phyloP scores from a whole-genome alignment of 2,888 invertebrate species.

The Acanthosepion lycidas region DNA sequence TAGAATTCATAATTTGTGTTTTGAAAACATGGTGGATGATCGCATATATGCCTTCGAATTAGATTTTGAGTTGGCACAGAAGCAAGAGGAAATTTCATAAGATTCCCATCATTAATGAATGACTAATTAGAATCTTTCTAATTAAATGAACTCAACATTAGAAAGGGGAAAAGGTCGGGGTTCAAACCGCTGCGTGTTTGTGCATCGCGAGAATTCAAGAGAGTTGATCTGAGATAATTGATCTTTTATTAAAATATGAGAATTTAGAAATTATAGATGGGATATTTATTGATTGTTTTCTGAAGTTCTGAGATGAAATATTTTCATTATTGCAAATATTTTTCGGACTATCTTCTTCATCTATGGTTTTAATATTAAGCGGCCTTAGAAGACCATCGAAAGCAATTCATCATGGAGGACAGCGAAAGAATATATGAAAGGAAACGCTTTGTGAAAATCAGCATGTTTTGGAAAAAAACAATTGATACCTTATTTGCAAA shows the following conservation, averaged over 20 bases:
- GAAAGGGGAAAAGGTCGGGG: neutral
- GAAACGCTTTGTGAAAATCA: no score
- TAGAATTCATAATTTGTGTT: conserved; percentile 33
- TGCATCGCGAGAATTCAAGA: neutral
- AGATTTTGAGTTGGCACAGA: conserved; percentile 6
- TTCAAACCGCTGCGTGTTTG: no score
- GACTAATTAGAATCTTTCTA: neutral
- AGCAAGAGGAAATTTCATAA: neutral
- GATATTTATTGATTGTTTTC: conserved; percentile 21
- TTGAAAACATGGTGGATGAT: neutral
- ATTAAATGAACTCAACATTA: conserved; percentile 33
- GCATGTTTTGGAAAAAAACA: no score
- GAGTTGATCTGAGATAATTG: neutral
- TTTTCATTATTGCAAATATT: conserved; percentile 8
- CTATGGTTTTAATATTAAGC: no score
- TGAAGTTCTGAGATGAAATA: neutral
- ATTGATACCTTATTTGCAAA: no score
- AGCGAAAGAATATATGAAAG: no score
- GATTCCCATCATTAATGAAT: conserved; percentile 23
- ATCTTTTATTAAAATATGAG: conserved; percentile 12
- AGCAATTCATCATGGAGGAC: no score
- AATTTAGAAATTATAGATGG: neutral
- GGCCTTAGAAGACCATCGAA: no score
- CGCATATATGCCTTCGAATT: neutral
- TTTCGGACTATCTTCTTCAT: neutral